Base-by-base conservation (phyloP, 2,797 vertebrate genomes). In the Natrix natrix region DNA sequence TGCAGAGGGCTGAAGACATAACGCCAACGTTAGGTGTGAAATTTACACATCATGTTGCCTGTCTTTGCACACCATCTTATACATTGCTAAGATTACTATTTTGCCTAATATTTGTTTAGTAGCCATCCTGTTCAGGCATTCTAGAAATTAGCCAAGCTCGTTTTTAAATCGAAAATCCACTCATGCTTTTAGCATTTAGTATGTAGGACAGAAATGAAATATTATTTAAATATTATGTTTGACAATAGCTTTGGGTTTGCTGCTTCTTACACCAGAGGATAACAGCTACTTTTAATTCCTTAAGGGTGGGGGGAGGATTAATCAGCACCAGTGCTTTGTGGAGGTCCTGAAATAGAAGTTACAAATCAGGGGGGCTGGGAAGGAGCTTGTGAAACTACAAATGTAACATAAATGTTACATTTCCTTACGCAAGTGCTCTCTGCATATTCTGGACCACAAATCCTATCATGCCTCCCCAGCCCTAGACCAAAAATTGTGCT, bases 331-430 rank as follows among this genome's bases (percentile, higher is more conserved):
- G 90, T 95, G 88, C 91, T 96, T 95, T 95, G 89, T 92, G 60
- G 93, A 95, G 69, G 59, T 95, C 94, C 95, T 96, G 95, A 97
- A 97, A 97, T 96, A 97, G 96, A 96, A 96, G 95, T 94, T 94
- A 94, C 95, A 96, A 96, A 97, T 96, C 96, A 96, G 93, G 78
- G 69, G 94, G 93, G n/a, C 87, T 95, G 90, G 94, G 87, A 95
- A 95, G 90, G 87, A 95, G 93, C 92, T 87, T 94, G 92, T 87
- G 60, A 95, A 96, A 90, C 90, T 93, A 95, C 90, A 96, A 96
- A 96, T 69, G 0, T 22, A 54, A 52, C 1, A 56, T 10, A 16
- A 43, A 57, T 92, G 17, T 12, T 86, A 26, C 14, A 93, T 59
- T 4, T 12, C 37, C 91, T 91, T 24, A 13, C 26, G 20, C 74